phyloP scores from a whole-genome alignment of 2,797 vertebrate species.

The Phyllotis vaccarum region DNA sequence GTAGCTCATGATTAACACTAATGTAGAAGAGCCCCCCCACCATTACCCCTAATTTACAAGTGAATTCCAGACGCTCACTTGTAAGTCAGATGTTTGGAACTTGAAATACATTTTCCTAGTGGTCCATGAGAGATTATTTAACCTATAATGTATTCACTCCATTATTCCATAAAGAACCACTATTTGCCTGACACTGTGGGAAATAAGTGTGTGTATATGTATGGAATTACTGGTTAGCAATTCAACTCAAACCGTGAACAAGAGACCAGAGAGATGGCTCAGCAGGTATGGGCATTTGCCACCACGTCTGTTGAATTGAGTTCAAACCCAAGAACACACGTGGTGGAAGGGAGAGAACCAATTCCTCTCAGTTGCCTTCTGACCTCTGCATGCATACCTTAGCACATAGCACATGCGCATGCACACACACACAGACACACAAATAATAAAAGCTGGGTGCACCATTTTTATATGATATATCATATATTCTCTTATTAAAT shows the following conservation, averaged over 20 bases:
- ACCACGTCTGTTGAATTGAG: not conserved
- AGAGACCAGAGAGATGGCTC: slow-evolving; percentile 19
- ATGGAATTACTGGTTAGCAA: slow-evolving; percentile 18
- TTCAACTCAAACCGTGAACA: slow-evolving; percentile 8
- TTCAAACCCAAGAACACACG: not conserved
- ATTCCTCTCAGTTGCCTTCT: not conserved
- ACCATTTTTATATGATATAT: not conserved
- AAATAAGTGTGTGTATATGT: slow-evolving; percentile 28
- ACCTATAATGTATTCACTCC: slow-evolving; percentile 61
- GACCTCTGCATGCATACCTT: not conserved
- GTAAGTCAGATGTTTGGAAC: slow-evolving; percentile 69
- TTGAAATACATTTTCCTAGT: slow-evolving; percentile 67
- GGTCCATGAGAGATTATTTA: slow-evolving; percentile 69
- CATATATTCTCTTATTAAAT: not conserved
- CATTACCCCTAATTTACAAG: slow-evolving; percentile 75
- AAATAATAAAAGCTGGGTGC: not conserved
- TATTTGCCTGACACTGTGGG: slow-evolving; percentile 39
- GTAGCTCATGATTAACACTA: slow-evolving; percentile 69
- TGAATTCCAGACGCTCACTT: slow-evolving; percentile 76
- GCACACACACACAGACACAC: not conserved
- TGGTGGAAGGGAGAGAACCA: not conserved
- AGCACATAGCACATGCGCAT: not conserved
- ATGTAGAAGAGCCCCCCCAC: slow-evolving; percentile 52
- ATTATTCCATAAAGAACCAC: slow-evolving; percentile 34
- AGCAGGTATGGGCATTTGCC: slow-evolving; percentile 8